Conservation (phyloP, 2,888 invertebrate genomes). For the Clistopyga incitator region DNA sequence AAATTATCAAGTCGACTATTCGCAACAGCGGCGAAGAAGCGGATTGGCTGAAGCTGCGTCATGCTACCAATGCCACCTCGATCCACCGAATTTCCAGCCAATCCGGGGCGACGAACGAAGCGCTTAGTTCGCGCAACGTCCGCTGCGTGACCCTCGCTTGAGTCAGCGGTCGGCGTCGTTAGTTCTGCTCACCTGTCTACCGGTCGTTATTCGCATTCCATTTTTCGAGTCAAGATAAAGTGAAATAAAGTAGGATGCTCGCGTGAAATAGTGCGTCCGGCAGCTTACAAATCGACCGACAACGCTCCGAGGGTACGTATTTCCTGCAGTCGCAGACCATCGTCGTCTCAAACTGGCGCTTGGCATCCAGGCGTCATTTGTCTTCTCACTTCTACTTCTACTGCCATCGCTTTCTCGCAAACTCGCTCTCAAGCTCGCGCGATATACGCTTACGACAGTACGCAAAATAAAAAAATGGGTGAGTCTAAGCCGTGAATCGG, state of each 20-base stretch:
- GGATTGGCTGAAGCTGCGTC: background rate
- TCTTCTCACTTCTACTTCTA: conserved; percentile 43
- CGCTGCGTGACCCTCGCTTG: background rate
- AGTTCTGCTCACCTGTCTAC: background rate
- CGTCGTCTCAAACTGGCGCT: background rate
- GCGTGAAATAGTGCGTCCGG: background rate
- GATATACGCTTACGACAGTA: conserved; percentile 7
- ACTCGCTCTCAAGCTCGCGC: conserved; percentile 22
- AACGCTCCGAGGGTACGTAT: conserved; percentile 29
- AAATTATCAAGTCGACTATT: background rate
- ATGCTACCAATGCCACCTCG: conserved; percentile 1
- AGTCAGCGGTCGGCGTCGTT: conserved; percentile 15
- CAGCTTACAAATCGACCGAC: background rate
- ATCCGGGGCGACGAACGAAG: background rate
- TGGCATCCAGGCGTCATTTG: conserved; percentile 61
- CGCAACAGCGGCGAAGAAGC: background rate
- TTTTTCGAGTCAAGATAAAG: background rate
- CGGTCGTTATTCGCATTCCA: conserved; percentile 5
- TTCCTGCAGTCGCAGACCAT: background rate
- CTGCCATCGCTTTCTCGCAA: conserved; percentile 36
- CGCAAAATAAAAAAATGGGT: conserved; percentile 42
- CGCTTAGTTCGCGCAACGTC: background rate
- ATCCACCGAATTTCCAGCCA: background rate
- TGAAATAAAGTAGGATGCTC: background rate
- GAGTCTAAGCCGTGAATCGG: background rate